A percentile compares a stretch with the other conserved stretches of the same genome.
phyloP scores from a whole-genome alignment of 2,113 vertebrate genomes.

The Ursus arctos region DNA sequence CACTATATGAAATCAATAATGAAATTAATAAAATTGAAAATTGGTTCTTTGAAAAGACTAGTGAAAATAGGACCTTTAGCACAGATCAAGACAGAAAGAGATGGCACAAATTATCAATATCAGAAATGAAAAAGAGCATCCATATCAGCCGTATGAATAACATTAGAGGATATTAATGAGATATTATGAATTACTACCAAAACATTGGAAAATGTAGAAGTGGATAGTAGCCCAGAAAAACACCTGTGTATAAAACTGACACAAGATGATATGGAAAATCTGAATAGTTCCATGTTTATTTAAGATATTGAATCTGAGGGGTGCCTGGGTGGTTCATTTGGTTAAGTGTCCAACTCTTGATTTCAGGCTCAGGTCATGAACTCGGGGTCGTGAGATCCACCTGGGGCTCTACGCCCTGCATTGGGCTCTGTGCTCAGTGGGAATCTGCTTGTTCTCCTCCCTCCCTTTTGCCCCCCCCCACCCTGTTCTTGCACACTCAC shows the following conservation, averaged over 20 bases:
- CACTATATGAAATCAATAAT: not conserved
- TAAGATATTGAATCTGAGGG: not conserved
- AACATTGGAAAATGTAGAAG: not conserved
- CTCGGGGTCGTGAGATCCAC: not conserved
- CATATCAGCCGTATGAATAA: not conserved
- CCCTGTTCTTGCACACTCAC: not conserved
- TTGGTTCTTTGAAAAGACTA: not conserved
- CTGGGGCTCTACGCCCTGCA: no score
- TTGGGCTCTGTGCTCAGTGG: not conserved
- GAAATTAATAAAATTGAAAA: not conserved
- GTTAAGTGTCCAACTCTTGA: not conserved
- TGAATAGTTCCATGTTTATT: not conserved
- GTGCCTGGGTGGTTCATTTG: not conserved
- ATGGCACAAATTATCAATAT: not conserved
- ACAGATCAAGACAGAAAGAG: not conserved
- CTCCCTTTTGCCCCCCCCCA: not conserved
- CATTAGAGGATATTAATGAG: not conserved
- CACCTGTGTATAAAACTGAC: not conserved
- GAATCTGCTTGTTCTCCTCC: not conserved
- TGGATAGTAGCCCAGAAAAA: not conserved
- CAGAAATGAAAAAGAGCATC: not conserved
- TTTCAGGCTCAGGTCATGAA: not conserved
- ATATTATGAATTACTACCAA: not conserved
- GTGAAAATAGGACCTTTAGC: not conserved
- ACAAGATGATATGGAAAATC: not conserved